Percentiles rank a stretch among this genome's conserved stretches.
Evolutionary conservation across 1,140 invertebrate genomes (phyloP).

Genomic region (Drosophila suzukii): DNA sequence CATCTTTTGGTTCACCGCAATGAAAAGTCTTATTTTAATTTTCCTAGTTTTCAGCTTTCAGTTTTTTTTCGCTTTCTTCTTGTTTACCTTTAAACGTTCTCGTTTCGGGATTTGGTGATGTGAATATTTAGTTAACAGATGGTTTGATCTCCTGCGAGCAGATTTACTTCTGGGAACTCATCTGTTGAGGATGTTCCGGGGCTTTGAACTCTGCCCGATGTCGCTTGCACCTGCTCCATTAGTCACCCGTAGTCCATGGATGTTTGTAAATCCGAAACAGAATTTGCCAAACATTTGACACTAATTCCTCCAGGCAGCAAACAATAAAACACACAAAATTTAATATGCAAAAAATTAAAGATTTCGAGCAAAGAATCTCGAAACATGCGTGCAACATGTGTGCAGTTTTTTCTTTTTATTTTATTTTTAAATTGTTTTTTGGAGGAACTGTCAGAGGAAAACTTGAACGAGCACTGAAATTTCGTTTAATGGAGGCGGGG

Average conservation of each 20-base stretch:
- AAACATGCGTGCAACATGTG: conserved; percentile 74
- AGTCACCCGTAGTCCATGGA: conserved; percentile 11
- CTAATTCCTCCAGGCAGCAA: conserved; percentile 38
- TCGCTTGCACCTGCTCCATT: conserved; percentile 36
- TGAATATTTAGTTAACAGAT: conserved; percentile 76
- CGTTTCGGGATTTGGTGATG: conserved; percentile 61
- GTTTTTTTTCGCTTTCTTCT: conserved; percentile 24
- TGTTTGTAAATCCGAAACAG: conserved; percentile 2
- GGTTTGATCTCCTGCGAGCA: conserved; percentile 64
- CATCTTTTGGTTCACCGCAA: conserved; percentile 67
- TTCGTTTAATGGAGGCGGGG: conserved; percentile 57
- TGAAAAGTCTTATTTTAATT: conserved; percentile 13
- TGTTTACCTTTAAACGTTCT: conserved; percentile 71
- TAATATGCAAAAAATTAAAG: conserved; percentile 24
- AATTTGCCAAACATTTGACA: conserved; percentile 72
- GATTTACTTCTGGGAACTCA: conserved; percentile 59
- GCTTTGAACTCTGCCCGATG: conserved; percentile 63
- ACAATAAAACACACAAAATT: conserved; percentile 60
- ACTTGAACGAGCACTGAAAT: conserved; percentile 35
- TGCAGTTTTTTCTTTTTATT: conserved; percentile 53
- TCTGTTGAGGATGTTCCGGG: conserved; percentile 9
- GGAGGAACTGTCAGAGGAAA: conserved; percentile 34
- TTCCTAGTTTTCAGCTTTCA: conserved; percentile 24
- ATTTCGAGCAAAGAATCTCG: conserved; percentile 8
- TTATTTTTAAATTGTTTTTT: conserved; percentile 36